Base-by-base conservation (phyloP, 2,113 vertebrate genomes). In the Neolamprologus hecqui region DNA sequence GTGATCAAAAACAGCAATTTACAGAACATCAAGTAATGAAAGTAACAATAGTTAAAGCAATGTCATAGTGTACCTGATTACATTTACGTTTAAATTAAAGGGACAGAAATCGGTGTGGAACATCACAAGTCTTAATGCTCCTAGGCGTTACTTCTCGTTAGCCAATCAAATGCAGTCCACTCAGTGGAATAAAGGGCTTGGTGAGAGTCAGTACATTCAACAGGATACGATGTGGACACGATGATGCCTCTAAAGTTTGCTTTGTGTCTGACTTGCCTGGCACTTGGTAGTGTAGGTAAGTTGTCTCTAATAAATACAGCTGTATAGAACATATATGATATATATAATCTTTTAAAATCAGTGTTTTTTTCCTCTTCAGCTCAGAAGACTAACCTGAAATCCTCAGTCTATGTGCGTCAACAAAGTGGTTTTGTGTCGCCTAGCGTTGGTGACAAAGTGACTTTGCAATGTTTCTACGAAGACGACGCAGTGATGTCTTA, bases 91-190 rank as follows among this genome's bases (percentile, higher is more conserved):
- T 0, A 15, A 37, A 28, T 26, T 13, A 53, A 73, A 54, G 37
- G 15, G 13, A 51, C 14, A 84, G 40, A 15, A 28, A 55, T 51
- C 6, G 5, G 10, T 35, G 28, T 40, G 23, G 23, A 15, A 31
- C 65, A 45, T 31, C 10, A 75, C 11, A 14, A 12, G 21, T 7
- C 7, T 57, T n/a, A 7, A 31, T 73, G 49, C 19, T 6, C 37
- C 28, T 14, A 54, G 60, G 51, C 23, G 31, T 40, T 58, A 5
- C n/a, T 73, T 81, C 42, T 81, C 11, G 4, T 33, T 58, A 55
- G 73, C 89, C 89, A 90, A 90, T 90, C 84, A 84, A 49, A 75
- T 26, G 23, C 79, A 84, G 47, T 47, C 58, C 51, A 73, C n/a
- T 54, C 26, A 85, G 10, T 65, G 58, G 53, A 85, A 37, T 40